Base-by-base conservation (phyloP, 2,797 vertebrate species). In the Chelon labrosus region DNA sequence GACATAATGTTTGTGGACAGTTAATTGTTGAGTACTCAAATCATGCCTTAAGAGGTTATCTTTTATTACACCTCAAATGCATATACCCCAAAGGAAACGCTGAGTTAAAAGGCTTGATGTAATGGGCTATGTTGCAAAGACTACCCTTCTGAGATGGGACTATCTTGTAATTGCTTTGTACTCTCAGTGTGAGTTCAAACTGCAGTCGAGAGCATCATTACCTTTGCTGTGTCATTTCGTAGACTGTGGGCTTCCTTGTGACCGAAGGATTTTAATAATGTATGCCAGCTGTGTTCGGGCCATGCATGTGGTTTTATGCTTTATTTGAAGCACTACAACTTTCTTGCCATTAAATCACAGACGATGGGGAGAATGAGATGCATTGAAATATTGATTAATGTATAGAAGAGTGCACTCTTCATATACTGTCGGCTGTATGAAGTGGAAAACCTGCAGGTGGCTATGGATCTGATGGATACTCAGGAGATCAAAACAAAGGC, bases 181-280 rank as follows among this genome's bases (percentile, higher is more conserved):
- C 85, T 79, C 79, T 83, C 71, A 55, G 41, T 61, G 62, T 3
- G 67, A 83, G 91, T 92, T 93, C 90, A 92, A 80, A 86, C 75
- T 66, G 35, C 65, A 87, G 87, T 92, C 89, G 89, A 5, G 5
- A 73, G 81, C 73, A 49, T 83, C 77, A 73, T 74, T 75, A 54
- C 57, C 66, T 86, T 70, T 63, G 63, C 72, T 44, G 27, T 70
- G 70, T 71, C 65, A 70, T 82, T 77, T 73, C 75, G 86, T 80
- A 73, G 82, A 82, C 84, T 72, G 70, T 60, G 68, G 84, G 85
- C 73, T 79, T 82, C 54, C 64, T 62, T 62, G 50, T 88, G 88
- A 88, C 84, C 41, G 41, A 53, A 37, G 76, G 35, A 70, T 79
- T 88, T 94, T 76, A 93, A 93, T 93, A 91, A 91, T 93, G 70